Conservation (phyloP, 2,113 vertebrate species). For the Prionailurus bengalensis region DNA sequence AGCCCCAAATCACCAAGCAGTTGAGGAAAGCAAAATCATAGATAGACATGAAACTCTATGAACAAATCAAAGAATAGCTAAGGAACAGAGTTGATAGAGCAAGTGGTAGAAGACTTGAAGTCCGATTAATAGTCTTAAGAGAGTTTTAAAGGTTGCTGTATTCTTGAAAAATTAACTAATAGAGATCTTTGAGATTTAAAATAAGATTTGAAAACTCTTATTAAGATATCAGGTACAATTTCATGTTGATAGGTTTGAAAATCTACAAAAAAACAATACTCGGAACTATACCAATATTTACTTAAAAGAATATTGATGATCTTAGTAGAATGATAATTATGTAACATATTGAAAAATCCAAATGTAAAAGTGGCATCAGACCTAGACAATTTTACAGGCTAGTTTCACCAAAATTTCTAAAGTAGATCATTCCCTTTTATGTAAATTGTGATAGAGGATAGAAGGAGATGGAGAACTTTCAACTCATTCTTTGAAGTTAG, state of each 20-base stretch:
- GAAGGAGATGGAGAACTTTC: background rate
- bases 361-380: background rate
- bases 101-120: background rate
- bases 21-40: constrained; percentile 25
- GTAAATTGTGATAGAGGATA: background rate
- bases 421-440: background rate
- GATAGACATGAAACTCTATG: background rate
- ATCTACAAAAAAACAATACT: background rate
- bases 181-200: background rate
- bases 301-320: background rate
- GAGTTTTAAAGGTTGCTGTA: background rate
- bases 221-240: background rate
- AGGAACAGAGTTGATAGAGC: background rate
- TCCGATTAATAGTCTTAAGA: background rate
- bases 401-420: background rate
- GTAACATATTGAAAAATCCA: background rate
- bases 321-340: background rate
- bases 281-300: background rate
- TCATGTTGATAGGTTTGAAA: constrained; percentile 2
- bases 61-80: background rate
- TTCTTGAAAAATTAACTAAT: constrained; percentile 9
- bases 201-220: background rate
- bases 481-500: constrained; percentile 3
- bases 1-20: background rate
- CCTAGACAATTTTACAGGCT: background rate